Percentiles rank a stretch among this genome's conserved stretches.
Evolutionary conservation across 2,113 vertebrate genomes (phyloP).

Genomic region (Lichenostomus cassidix): DNA sequence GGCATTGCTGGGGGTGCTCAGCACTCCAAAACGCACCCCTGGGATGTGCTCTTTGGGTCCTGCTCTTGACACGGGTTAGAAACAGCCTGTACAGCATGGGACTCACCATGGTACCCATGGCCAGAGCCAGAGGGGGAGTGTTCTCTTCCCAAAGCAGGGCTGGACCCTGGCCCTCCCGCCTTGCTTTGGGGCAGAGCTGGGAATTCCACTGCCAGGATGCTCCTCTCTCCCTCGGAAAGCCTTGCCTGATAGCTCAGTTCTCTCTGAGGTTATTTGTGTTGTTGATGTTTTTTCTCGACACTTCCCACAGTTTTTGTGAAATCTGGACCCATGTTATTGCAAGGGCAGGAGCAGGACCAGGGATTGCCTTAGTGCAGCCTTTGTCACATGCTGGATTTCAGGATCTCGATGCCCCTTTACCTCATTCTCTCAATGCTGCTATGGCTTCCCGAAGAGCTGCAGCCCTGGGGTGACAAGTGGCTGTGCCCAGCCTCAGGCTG

Average conservation of each 20-base stretch:
- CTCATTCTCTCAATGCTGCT: background rate
- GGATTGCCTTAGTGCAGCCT: background rate
- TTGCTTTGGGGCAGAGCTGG: background rate
- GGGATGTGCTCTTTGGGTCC: fast-evolving
- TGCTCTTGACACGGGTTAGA: background rate
- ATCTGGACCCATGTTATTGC: background rate
- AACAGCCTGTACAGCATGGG: background rate
- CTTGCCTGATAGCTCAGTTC: background rate
- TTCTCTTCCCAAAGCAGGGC: background rate
- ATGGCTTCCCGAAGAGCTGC: background rate
- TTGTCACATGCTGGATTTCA: conserved; percentile 17
- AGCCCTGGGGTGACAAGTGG: fast-evolving
- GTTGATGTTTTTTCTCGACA: background rate
- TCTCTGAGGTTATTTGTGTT: background rate
- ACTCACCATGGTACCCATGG: background rate
- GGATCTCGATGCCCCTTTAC: background rate
- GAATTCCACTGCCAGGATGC: fast-evolving
- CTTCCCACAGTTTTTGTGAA: conserved; percentile 33
- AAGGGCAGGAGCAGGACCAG: background rate
- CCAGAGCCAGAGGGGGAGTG: background rate
- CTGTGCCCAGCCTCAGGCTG: background rate
- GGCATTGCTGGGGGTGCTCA: background rate
- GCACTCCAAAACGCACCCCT: fast-evolving
- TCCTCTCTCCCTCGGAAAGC: background rate
- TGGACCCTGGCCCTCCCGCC: background rate